These are phyloP conservation scores for Stegodyphus mimosarum DNA, from an alignment of 1,140 invertebrate genomes.

Conservation along the genomic window DNA sequence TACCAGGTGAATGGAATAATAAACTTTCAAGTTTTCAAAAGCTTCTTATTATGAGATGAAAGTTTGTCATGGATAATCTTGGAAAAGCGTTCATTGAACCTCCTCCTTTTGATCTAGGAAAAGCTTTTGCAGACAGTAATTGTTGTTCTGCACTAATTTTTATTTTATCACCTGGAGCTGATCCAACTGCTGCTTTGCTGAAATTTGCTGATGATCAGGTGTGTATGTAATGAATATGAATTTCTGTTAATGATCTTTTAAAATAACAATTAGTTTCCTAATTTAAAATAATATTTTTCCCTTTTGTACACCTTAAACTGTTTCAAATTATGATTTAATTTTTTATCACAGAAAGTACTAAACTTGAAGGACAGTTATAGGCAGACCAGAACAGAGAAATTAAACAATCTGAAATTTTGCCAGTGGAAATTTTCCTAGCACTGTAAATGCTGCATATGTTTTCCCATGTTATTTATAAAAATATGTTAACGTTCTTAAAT, in stretches of 20 bases:
- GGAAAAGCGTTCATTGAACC: conserved; percentile 72
- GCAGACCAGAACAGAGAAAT: too few relatives aligned
- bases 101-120: conserved; percentile 72
- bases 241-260: neutral
- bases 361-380: too few relatives aligned
- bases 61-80: conserved; percentile 71
- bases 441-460: too few relatives aligned
- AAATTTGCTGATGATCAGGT: conserved; percentile 73
- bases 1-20: conserved; percentile 67
- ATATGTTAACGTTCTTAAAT: too few relatives aligned
- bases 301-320: too few relatives aligned
- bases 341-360: too few relatives aligned
- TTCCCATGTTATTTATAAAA: too few relatives aligned
- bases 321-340: too few relatives aligned
- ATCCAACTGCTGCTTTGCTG: conserved; percentile 71
- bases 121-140: conserved; percentile 71
- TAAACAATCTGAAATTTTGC: too few relatives aligned
- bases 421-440: too few relatives aligned
- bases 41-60: conserved; percentile 71
- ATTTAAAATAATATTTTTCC: too few relatives aligned
- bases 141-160: conserved; percentile 71
- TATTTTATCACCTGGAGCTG: conserved; percentile 72
- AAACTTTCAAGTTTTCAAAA: conserved; percentile 69
- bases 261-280: too few relatives aligned
- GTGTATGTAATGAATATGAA: conserved; percentile 13